These are phyloP conservation scores for pig (Sus scrofa) DNA, from an alignment of 2,113 vertebrate genomes.

Conservation along the genomic window DNA sequence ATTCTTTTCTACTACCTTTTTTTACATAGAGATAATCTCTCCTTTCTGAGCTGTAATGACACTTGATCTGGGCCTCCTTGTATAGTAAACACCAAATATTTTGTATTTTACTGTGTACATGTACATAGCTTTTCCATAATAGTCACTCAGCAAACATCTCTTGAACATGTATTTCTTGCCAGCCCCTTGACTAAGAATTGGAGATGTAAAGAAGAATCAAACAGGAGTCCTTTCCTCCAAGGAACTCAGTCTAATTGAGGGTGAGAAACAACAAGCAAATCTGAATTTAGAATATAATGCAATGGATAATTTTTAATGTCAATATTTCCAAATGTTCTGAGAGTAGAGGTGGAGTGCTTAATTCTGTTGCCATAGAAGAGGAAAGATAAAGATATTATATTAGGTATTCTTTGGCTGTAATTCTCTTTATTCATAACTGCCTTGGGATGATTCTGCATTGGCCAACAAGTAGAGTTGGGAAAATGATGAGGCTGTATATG, in stretches of 20 bases:
- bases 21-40: neutral
- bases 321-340: slow-evolving; percentile 26
- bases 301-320: neutral
- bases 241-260: neutral
- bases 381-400: neutral
- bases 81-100: slow-evolving; percentile 28
- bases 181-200: neutral
- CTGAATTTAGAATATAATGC: neutral
- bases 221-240: neutral
- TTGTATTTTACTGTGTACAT: neutral
- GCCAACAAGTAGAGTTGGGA: neutral
- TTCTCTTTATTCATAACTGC: neutral
- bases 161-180: slow-evolving; percentile 20
- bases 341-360: neutral
- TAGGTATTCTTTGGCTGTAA: neutral
- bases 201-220: slow-evolving; percentile 11
- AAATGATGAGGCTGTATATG: neutral
- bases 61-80: neutral
- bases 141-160: slow-evolving; percentile 52
- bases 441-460: neutral
- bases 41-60: neutral
- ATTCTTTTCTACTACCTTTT: slow-evolving; percentile 1
- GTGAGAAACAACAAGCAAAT: neutral
- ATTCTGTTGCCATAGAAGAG: neutral
- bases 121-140: slow-evolving; percentile 3